These are phyloP conservation scores for Drosophila flavopinicola DNA, from an alignment of 2,888 invertebrate genomes.

Conservation along the genomic window DNA sequence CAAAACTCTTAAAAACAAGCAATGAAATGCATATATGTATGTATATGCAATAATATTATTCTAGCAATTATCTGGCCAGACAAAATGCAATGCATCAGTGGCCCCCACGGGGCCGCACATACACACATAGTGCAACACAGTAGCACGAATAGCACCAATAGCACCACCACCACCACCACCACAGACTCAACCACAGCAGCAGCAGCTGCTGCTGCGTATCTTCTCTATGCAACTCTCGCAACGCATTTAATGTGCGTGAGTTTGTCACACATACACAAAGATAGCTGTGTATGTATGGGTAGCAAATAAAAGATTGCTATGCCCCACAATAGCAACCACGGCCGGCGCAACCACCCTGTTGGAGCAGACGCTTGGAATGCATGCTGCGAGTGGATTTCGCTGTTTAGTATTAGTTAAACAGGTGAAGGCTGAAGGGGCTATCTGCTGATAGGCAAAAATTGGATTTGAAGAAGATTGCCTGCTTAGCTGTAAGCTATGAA, in stretches of 20 bases:
- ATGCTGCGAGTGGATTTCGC: not conserved
- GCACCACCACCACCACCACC: conserved; percentile 7
- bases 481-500: too few species aligned
- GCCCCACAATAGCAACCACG: conserved; percentile 68
- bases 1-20: conserved; percentile 11
- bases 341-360: conserved; percentile 47
- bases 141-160: not conserved
- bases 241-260: conserved; percentile 65
- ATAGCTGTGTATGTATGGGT: conserved; percentile 39
- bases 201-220: conserved; percentile 66
- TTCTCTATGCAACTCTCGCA: conserved; percentile 78
- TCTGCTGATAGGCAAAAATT: too few species aligned
- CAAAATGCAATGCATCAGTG: conserved; percentile 71
- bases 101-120: conserved; percentile 55
- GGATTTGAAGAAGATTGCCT: too few species aligned
- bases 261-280: conserved; percentile 39
- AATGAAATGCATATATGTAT: conserved; percentile 24
- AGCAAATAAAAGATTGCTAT: conserved; percentile 75
- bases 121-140: conserved; percentile 35
- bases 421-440: too few species aligned
- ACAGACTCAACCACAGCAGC: conserved; percentile 38
- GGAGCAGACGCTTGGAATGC: conserved; percentile 5
- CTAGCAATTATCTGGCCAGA: conserved; percentile 76
- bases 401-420: too few species aligned
- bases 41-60: conserved; percentile 60